Evolutionary conservation across 2,797 vertebrate genomes (phyloP).

Genomic region (Onychomys torridus): DNA sequence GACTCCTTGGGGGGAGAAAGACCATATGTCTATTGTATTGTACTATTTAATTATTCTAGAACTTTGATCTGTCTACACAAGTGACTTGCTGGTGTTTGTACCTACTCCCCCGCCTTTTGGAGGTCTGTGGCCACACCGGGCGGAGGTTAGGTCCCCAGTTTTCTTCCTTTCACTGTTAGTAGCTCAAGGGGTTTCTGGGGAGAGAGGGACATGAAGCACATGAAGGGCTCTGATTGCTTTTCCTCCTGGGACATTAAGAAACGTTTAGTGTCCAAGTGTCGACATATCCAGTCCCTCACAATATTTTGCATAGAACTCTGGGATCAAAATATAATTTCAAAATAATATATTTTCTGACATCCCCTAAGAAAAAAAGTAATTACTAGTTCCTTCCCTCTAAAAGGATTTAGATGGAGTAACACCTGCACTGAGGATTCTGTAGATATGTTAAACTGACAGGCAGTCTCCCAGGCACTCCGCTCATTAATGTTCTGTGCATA

Average conservation of each 20-base stretch:
- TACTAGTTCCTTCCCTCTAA: conserved; percentile 85
- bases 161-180: accelerated
- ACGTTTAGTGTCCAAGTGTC: conserved; percentile 70
- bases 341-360: conserved; percentile 86
- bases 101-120: accelerated
- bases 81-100: background rate
- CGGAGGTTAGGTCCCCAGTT: accelerated
- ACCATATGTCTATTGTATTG: too few relatives aligned
- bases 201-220: accelerated
- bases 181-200: background rate
- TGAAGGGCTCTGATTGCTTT: background rate
- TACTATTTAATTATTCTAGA: background rate
- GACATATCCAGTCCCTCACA: conserved; percentile 74
- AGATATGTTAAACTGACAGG: conserved; percentile 90
- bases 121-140: accelerated
- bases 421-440: conserved; percentile 89
- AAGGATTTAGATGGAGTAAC: conserved; percentile 88
- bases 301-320: conserved; percentile 77
- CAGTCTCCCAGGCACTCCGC: conserved; percentile 87
- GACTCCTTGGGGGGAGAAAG: background rate
- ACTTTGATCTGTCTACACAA: background rate
- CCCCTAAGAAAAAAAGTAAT: conserved; percentile 81
- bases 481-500: conserved; percentile 91
- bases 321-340: conserved; percentile 86
- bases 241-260: conserved; percentile 58